Evolutionary conservation across 2,797 vertebrate species (phyloP).

Genomic region (Macropus fuliginosus): DNA sequence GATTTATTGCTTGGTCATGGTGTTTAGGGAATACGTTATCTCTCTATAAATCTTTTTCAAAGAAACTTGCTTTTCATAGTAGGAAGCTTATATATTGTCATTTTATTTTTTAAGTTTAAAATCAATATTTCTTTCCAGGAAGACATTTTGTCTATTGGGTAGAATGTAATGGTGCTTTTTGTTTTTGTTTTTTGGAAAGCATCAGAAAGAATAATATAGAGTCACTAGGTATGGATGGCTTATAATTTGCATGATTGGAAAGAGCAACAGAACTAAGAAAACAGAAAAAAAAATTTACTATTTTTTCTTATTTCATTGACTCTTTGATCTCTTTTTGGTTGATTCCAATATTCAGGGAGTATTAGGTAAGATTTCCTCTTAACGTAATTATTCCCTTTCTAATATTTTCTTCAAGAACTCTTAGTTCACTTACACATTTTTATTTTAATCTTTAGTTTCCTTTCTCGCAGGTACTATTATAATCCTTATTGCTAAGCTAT

Average conservation of each 20-base stretch:
- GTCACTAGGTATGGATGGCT: background rate
- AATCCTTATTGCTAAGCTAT: background rate
- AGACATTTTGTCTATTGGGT: too few species aligned
- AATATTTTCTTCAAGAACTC: background rate
- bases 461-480: background rate
- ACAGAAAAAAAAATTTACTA: background rate
- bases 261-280: background rate
- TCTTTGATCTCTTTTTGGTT: background rate
- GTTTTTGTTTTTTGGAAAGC: background rate
- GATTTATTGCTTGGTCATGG: too few species aligned
- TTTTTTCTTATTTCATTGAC: background rate
- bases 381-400: background rate
- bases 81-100: too few species aligned
- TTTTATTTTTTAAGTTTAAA: too few species aligned
- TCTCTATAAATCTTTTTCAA: too few species aligned
- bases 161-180: too few species aligned
- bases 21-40: too few species aligned
- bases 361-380: background rate
- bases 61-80: too few species aligned
- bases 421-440: background rate
- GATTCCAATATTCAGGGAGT: background rate
- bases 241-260: background rate
- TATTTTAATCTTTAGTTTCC: background rate
- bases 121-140: too few species aligned
- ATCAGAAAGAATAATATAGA: background rate